Conservation (phyloP, 2,888 invertebrate genomes). For the Eupithecia tripunctaria region DNA sequence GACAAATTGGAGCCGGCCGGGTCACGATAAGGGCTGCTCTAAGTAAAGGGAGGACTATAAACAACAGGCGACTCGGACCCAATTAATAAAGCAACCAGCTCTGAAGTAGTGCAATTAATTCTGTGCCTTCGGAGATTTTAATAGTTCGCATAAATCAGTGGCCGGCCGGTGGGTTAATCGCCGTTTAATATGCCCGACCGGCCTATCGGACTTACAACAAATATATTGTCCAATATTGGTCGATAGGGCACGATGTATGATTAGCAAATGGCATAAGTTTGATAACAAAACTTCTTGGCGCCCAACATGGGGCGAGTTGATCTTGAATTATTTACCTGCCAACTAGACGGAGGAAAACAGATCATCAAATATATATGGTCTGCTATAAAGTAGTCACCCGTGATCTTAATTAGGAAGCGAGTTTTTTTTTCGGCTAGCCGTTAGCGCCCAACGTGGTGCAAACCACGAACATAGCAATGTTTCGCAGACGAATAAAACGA, state of each 20-base stretch:
- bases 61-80: slow-evolving; percentile 82
- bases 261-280: slow-evolving; percentile 37
- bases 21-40: slow-evolving; percentile 75
- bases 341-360: neutral
- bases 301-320: slow-evolving; percentile 38
- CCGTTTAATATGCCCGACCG: slow-evolving; percentile 81
- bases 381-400: neutral
- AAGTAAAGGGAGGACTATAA: slow-evolving; percentile 80
- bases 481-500: slow-evolving; percentile 19
- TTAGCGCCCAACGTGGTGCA: slow-evolving; percentile 19
- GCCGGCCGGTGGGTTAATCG: slow-evolving; percentile 81
- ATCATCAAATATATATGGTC: neutral
- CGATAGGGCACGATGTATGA: slow-evolving; percentile 53
- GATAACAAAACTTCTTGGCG: slow-evolving; percentile 34
- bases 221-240: slow-evolving; percentile 53
- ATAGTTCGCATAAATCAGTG: slow-evolving; percentile 83
- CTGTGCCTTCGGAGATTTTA: slow-evolving; percentile 83
- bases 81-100: slow-evolving; percentile 82
- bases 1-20: slow-evolving; percentile 78
- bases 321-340: slow-evolving; percentile 6
- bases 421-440: neutral
- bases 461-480: slow-evolving; percentile 1
- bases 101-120: slow-evolving; percentile 84
- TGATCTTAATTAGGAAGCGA: neutral
- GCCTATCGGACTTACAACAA: slow-evolving; percentile 59